Evolutionary conservation across 2,113 vertebrate species (phyloP).

Genomic region (Odobenus rosmarus): DNA sequence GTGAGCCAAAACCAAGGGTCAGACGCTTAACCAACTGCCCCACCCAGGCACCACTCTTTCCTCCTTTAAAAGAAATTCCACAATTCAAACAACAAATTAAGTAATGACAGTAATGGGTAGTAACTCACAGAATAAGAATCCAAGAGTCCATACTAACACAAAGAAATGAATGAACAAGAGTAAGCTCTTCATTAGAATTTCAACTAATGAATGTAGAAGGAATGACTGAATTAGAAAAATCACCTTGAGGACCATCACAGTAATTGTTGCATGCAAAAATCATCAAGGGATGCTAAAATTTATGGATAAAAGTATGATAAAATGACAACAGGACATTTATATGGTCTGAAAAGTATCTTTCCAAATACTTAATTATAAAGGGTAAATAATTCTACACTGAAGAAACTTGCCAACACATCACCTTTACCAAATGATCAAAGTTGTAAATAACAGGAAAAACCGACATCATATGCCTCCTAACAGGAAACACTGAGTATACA

Average conservation of each 20-base stretch:
- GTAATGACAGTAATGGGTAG: background rate
- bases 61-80: background rate
- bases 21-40: background rate
- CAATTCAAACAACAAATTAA: slow-evolving; percentile 11
- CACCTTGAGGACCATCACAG: background rate
- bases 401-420: background rate
- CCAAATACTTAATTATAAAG: background rate
- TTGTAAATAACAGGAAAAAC: background rate
- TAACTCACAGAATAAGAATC: background rate
- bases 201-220: background rate
- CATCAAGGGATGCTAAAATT: background rate
- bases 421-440: background rate
- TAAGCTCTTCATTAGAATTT: background rate
- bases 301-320: background rate
- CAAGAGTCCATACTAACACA: background rate
- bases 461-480: background rate
- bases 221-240: slow-evolving; percentile 24
- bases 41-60: background rate
- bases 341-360: background rate
- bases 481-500: background rate
- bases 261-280: background rate
- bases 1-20: background rate
- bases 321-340: background rate
- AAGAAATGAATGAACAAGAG: background rate
- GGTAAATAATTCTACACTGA: background rate